Conservation (phyloP, 2,113 vertebrate species). For the Myrmecobius fasciatus region DNA sequence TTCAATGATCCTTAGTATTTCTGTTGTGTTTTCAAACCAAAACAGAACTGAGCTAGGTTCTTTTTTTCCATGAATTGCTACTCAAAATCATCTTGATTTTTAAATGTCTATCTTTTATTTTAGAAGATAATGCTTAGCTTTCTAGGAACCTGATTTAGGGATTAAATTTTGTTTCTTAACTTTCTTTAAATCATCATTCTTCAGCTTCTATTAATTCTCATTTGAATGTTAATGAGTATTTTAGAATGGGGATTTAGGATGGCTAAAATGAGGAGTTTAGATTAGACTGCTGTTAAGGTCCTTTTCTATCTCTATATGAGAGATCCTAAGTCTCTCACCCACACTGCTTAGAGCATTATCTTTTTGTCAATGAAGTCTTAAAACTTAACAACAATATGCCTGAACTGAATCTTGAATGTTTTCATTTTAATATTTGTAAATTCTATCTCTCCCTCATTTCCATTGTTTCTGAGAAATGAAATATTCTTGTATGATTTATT, state of each 20-base stretch:
- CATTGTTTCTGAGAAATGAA: no score
- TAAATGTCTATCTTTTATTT: background rate
- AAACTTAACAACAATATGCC: background rate
- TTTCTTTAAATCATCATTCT: background rate
- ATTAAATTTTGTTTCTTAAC: background rate
- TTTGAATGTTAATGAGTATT: background rate
- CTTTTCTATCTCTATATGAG: background rate
- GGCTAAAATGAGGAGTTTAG: background rate
- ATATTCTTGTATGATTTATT: no score
- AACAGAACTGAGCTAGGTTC: background rate
- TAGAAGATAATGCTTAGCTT: background rate
- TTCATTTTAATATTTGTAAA: background rate
- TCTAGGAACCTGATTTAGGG: background rate
- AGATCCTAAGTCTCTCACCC: background rate
- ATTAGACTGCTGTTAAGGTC: background rate
- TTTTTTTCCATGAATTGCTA: background rate
- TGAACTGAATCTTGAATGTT: background rate
- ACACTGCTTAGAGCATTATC: background rate
- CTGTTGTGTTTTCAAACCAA: background rate
- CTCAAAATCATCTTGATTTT: background rate
- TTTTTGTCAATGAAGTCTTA: background rate
- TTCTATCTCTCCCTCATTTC: background rate
- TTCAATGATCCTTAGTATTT: background rate
- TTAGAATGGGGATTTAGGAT: background rate
- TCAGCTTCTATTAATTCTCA: background rate